phyloP scores from a whole-genome alignment of 2,113 vertebrate species.

The Macaca mulatta region DNA sequence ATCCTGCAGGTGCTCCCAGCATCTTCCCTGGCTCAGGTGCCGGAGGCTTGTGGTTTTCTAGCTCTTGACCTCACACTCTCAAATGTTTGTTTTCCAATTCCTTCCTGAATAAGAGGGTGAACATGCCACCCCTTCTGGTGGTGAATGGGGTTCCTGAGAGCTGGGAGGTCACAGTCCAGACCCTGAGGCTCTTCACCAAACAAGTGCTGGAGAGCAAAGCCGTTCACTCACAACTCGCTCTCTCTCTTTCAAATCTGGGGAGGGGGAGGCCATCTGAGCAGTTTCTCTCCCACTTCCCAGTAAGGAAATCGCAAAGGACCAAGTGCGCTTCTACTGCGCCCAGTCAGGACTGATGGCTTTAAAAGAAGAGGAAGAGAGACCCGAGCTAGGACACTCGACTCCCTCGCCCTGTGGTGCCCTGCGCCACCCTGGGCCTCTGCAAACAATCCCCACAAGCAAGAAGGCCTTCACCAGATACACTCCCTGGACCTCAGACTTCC shows the following conservation, averaged over 20 bases:
- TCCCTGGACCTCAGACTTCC: neutral
- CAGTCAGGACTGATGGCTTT: neutral
- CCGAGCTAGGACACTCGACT: neutral
- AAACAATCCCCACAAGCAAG: neutral
- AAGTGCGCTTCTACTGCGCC: neutral
- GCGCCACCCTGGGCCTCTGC: neutral
- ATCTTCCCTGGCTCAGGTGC: neutral
- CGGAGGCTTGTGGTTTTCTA: neutral
- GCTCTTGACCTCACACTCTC: neutral
- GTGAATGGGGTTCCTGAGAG: neutral
- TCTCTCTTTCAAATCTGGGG: neutral
- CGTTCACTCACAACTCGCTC: neutral
- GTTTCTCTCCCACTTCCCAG: neutral
- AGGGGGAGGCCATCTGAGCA: neutral
- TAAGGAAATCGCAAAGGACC: neutral
- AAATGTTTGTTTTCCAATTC: neutral
- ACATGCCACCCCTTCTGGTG: neutral
- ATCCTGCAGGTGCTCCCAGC: neutral
- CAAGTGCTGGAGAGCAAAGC: neutral
- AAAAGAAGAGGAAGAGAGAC: neutral
- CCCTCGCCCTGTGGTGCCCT: neutral
- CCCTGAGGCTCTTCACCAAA: neutral
- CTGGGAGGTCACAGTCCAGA: neutral
- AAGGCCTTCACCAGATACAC: neutral
- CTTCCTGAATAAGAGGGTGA: neutral